phyloP scores from a whole-genome alignment of 2,888 invertebrate genomes.

The Sipha maydis region DNA sequence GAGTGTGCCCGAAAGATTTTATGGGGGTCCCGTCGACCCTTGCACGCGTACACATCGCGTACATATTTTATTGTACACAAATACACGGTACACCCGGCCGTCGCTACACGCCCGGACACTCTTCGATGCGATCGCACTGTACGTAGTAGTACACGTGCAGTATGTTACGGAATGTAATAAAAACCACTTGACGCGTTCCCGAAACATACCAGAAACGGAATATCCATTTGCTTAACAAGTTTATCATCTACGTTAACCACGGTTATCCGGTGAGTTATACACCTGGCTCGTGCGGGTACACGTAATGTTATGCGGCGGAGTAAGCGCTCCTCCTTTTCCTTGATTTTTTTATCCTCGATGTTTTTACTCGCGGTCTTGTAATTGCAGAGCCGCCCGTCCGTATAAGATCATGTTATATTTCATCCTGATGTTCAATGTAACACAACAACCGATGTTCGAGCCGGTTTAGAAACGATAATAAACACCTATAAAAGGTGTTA shows the following conservation, averaged over 20 bases:
- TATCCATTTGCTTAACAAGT: constrained; percentile 41
- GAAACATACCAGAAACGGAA: constrained; percentile 25
- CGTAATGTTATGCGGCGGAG: not conserved
- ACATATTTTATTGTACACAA: too few relatives aligned
- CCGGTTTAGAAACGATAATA: not conserved
- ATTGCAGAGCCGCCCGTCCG: not conserved
- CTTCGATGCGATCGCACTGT: too few relatives aligned
- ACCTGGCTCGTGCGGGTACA: not conserved
- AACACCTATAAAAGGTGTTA: constrained; percentile 17
- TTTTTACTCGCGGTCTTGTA: not conserved
- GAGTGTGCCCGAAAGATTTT: too few relatives aligned
- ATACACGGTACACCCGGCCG: too few relatives aligned
- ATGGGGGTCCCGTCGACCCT: too few relatives aligned
- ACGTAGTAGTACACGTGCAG: too few relatives aligned
- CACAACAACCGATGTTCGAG: not conserved
- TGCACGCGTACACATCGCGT: too few relatives aligned
- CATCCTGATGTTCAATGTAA: not conserved
- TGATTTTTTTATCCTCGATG: not conserved
- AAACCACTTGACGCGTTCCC: constrained; percentile 30
- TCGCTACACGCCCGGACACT: too few relatives aligned
- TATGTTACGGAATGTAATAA: not conserved
- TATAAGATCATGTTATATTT: not conserved
- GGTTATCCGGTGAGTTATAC: not conserved
- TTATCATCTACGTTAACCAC: constrained; percentile 29
- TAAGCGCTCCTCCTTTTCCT: not conserved